Conservation (phyloP, 1,140 invertebrate genomes). For the Phenacoccus solenopsis region DNA sequence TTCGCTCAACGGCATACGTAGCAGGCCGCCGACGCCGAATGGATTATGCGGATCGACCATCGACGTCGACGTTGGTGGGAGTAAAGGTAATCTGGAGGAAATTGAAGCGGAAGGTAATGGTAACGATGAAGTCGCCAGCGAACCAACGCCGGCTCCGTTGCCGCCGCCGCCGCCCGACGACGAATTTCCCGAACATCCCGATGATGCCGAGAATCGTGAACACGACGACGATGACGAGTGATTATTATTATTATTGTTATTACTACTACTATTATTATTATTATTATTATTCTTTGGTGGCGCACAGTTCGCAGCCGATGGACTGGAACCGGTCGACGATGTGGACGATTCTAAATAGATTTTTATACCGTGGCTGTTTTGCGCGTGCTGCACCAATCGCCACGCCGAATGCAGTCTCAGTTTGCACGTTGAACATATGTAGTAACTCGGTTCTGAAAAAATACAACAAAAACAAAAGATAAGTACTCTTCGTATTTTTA, state of each 20-base stretch:
- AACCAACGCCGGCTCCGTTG: constrained; percentile 37
- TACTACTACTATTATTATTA: constrained; percentile 40
- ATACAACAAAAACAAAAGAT: constrained; percentile 37
- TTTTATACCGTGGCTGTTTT: constrained; percentile 83
- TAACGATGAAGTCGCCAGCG: constrained; percentile 36
- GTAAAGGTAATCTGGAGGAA: constrained; percentile 34
- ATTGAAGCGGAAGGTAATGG: constrained; percentile 33
- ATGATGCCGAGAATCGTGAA: constrained; percentile 29
- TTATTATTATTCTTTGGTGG: constrained; percentile 27
- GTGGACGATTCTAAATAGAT: constrained; percentile 62
- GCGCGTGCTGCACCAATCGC: constrained; percentile 86
- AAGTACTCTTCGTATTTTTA: too few relatives aligned
- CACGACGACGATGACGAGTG: constrained; percentile 34
- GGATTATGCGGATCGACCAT: constrained; percentile 40
- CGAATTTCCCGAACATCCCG: constrained; percentile 37
- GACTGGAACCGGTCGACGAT: constrained; percentile 22
- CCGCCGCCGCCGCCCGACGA: constrained; percentile 36
- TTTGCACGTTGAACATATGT: constrained; percentile 89
- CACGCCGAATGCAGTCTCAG: constrained; percentile 80
- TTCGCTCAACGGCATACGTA: constrained; percentile 45
- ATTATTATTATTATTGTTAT: constrained; percentile 37
- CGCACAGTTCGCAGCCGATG: constrained; percentile 15
- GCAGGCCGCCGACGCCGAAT: constrained; percentile 49
- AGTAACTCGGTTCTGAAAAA: constrained; percentile 86
- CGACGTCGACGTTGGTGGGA: constrained; percentile 23